phyloP scores from a whole-genome alignment of 1,140 invertebrate genomes.

The Anastrepha obliqua region DNA sequence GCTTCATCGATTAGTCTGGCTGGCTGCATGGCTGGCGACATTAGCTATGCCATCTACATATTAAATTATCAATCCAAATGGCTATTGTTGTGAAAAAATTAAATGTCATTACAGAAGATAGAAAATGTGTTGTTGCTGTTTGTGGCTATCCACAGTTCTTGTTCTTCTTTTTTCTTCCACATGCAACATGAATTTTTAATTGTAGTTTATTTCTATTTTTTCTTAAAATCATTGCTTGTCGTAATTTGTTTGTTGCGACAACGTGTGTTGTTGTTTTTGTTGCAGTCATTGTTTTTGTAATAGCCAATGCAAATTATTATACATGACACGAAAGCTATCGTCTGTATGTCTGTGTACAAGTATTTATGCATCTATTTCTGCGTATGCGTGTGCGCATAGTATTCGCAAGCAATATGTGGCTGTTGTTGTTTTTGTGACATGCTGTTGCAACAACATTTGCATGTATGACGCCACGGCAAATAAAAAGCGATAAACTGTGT shows the following conservation, averaged over 20 bases:
- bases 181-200: slow-evolving; percentile 49
- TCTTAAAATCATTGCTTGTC: slow-evolving; percentile 34
- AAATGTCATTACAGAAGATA: background rate
- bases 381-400: background rate
- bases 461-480: slow-evolving; percentile 24
- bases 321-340: slow-evolving; percentile 51
- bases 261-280: background rate
- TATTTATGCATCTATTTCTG: background rate
- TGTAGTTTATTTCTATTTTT: slow-evolving; percentile 15
- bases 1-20: no score
- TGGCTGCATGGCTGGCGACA: background rate
- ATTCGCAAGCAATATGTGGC: background rate
- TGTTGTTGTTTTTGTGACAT: background rate
- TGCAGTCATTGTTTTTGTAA: background rate
- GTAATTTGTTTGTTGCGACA: slow-evolving; percentile 40
- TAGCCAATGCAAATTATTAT: slow-evolving; percentile 39
- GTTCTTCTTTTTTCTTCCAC: background rate
- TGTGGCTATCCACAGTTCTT: background rate
- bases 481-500: background rate
- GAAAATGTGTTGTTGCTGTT: slow-evolving; percentile 5
- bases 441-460: slow-evolving; percentile 43
- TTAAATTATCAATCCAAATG: background rate
- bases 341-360: background rate
- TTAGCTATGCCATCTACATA: background rate
- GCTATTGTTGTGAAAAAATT: background rate